Base-by-base conservation (phyloP, 2,888 invertebrate species). In the Acronicta aceris region DNA sequence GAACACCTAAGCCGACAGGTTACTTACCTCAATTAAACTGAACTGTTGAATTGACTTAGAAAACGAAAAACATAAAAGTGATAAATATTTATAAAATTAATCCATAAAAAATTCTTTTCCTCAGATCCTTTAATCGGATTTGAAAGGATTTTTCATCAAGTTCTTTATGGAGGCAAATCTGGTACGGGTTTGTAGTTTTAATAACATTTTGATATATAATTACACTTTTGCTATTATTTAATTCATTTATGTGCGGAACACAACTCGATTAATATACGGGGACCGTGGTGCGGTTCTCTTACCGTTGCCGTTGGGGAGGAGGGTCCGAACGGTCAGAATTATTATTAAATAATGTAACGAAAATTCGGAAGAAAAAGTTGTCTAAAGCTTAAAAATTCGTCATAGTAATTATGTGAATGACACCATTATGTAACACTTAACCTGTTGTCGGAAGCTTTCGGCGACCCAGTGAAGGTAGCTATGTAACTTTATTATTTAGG, bases 321-420 rank as follows among this genome's bases (percentile, higher is more conserved):
- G n/a, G 6, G n/a, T 38, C 38, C 5, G 5, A 6, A 36, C 13
- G 5, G 0, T 5, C 5, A 7, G 4, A 36, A 36, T 13, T 36
- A 36, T 38, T 38, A 38, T n/a, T 38, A 12, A 15, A 27, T 33
- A 33, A 30, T 1, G 4, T 12, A 43, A 36, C n/a, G 41, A 33
- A 65, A 56, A 57, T 56, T 50, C n/a, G 12, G 0, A 60, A 56
- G 50, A 53, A 60, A 59, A 72, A 47, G 38, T 50, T 59, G 17
- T 40, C 12, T 13, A 25, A 25, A 63, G 25, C 16, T 59, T 36
- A 10, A 43, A 51, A 50, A 56, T 48, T 47, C 68, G 60, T 72
- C 69, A 60, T 25, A 53, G 46, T 60, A 53, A 69, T 66, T 48
- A 72, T 67, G 73, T 48, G 73, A 51, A 57, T 72, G 73, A 60